Evolutionary conservation across 2,888 invertebrate species (phyloP).

Genomic region (Dinocampus coccinellae): DNA sequence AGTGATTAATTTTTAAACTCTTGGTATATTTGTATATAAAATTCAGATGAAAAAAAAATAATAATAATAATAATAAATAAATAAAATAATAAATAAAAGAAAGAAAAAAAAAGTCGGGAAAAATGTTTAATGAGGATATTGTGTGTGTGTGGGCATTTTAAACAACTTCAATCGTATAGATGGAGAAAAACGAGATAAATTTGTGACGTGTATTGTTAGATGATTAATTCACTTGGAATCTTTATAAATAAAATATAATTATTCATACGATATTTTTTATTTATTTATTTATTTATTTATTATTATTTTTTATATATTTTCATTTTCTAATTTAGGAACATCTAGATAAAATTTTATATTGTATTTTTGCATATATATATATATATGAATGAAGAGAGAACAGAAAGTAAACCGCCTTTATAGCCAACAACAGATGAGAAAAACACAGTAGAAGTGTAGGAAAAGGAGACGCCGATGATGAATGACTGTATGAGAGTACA

Average conservation of each 20-base stretch:
- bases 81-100: too few relatives aligned
- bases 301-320: neutral
- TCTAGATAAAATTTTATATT: neutral
- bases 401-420: conserved; percentile 34
- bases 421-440: conserved; percentile 42
- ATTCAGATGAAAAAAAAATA: too few relatives aligned
- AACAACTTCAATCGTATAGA: conserved; percentile 5
- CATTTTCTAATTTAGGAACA: neutral
- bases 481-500: conserved; percentile 55
- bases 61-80: too few relatives aligned
- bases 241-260: too few relatives aligned
- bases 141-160: neutral
- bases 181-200: conserved; percentile 1
- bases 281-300: too few relatives aligned
- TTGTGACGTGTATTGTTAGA: neutral
- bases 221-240: too few relatives aligned
- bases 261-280: neutral
- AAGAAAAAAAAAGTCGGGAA: too few relatives aligned
- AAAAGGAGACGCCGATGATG: conserved; percentile 61
- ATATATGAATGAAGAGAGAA: conserved; percentile 29
- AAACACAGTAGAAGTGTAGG: conserved; percentile 33
- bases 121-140: neutral
- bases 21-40: neutral
- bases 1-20: neutral
- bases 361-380: neutral